Conservation (phyloP, 1,140 invertebrate species). For the Macrobrachium nipponense region DNA sequence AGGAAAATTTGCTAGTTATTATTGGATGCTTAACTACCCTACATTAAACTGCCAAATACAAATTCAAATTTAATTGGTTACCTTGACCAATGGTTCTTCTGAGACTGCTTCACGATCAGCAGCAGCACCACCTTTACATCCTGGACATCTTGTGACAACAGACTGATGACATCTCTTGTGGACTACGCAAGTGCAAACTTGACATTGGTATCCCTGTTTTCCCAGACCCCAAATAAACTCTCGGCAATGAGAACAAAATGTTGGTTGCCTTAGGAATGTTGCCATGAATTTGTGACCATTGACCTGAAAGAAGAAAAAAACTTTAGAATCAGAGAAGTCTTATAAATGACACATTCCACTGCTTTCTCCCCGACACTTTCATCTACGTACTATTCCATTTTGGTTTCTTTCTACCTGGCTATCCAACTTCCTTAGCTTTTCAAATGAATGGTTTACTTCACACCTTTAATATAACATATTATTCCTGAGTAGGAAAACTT, state of each 20-base stretch:
- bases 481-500: too few relatives aligned
- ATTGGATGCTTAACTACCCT: too few relatives aligned
- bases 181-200: constrained; percentile 97
- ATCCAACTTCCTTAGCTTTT: too few relatives aligned
- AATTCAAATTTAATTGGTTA: too few relatives aligned
- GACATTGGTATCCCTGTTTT: constrained; percentile 99
- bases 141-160: constrained; percentile 95
- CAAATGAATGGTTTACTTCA: too few relatives aligned
- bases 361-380: too few relatives aligned
- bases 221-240: constrained; percentile 99
- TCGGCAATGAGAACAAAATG: constrained; percentile 97
- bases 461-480: too few relatives aligned
- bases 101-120: neutral
- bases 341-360: neutral
- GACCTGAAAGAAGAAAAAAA: constrained; percentile 71
- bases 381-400: too few relatives aligned
- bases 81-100: constrained; percentile 43
- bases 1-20: too few relatives aligned
- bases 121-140: constrained; percentile 78
- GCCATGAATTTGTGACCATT: constrained; percentile 99
- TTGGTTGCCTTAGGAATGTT: constrained; percentile 97
- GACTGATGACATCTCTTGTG: constrained; percentile 96
- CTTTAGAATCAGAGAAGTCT: neutral
- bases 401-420: too few relatives aligned
- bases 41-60: too few relatives aligned